phyloP scores from a whole-genome alignment of 1,140 invertebrate species.

The Philopotamus ludificatus region DNA sequence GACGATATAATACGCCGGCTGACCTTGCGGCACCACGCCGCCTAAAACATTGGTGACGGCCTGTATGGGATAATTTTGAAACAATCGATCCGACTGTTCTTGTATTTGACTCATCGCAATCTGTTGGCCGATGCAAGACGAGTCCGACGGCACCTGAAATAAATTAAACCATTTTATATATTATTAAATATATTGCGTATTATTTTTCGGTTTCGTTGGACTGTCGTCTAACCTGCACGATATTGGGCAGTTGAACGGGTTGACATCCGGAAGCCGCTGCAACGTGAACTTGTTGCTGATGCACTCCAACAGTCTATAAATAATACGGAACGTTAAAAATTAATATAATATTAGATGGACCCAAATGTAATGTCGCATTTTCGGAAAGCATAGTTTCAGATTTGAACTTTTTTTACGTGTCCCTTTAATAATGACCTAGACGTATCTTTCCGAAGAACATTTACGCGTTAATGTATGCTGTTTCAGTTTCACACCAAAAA shows the following conservation, averaged over 20 bases:
- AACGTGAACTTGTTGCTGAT: conserved; percentile 53
- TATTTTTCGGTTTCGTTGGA: too few relatives aligned
- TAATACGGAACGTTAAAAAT: not conserved
- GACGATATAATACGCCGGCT: conserved; percentile 24
- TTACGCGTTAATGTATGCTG: too few relatives aligned
- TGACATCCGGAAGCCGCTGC: conserved; percentile 52
- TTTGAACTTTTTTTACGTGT: too few relatives aligned
- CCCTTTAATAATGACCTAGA: too few relatives aligned
- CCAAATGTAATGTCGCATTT: too few relatives aligned
- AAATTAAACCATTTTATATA: too few relatives aligned
- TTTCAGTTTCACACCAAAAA: too few relatives aligned
- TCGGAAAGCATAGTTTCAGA: too few relatives aligned
- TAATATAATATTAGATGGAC: not conserved
- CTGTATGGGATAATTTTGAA: conserved; percentile 15
- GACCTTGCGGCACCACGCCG: conserved; percentile 15
- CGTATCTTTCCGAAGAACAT: too few relatives aligned
- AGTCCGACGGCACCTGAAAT: conserved; percentile 48
- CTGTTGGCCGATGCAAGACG: conserved; percentile 47
- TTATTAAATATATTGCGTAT: too few relatives aligned
- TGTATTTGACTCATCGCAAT: conserved; percentile 32
- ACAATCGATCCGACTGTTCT: conserved; percentile 41
- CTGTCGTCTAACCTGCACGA: conserved; percentile 52
- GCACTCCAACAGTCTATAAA: conserved; percentile 51
- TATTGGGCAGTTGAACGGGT: conserved; percentile 52
- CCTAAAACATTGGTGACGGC: conserved; percentile 11